Evolutionary conservation across 2,113 vertebrate species (phyloP).

Genomic region (Mormoops blainvillei): DNA sequence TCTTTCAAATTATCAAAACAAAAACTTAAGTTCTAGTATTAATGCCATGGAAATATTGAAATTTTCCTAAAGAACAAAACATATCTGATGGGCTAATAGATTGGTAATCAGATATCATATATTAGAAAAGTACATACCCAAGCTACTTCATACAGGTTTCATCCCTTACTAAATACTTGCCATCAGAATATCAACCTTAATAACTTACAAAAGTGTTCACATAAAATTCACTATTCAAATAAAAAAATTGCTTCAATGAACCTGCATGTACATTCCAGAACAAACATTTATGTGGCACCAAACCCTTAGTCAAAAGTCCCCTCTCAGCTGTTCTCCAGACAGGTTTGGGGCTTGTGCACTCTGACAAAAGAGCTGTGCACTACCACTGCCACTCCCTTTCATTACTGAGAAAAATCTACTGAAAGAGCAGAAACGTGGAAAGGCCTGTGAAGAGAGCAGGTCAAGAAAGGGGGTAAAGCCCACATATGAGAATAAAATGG

Average conservation of each 20-base stretch:
- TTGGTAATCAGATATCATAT: neutral
- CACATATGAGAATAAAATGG: neutral
- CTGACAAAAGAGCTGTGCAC: neutral
- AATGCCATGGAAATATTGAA: neutral
- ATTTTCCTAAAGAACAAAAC: neutral
- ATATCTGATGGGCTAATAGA: neutral
- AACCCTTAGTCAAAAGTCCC: neutral
- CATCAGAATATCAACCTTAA: neutral
- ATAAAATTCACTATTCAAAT: neutral
- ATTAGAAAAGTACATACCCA: neutral
- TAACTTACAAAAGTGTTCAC: neutral
- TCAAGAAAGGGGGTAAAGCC: neutral
- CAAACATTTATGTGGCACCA: neutral
- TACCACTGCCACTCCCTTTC: neutral
- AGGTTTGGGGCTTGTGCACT: neutral
- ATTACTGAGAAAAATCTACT: neutral
- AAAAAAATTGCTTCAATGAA: neutral
- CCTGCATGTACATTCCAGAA: neutral
- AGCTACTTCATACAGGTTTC: neutral
- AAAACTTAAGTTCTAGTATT: neutral
- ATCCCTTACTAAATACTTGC: neutral
- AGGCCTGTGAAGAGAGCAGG: neutral
- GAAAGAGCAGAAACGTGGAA: neutral
- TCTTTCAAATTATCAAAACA: neutral
- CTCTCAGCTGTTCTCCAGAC: neutral